Percentiles rank a stretch among this genome's conserved stretches.
These are phyloP conservation scores for Mythimna loreyi DNA, from an alignment of 2,888 invertebrate genomes.

Conservation along the genomic window DNA sequence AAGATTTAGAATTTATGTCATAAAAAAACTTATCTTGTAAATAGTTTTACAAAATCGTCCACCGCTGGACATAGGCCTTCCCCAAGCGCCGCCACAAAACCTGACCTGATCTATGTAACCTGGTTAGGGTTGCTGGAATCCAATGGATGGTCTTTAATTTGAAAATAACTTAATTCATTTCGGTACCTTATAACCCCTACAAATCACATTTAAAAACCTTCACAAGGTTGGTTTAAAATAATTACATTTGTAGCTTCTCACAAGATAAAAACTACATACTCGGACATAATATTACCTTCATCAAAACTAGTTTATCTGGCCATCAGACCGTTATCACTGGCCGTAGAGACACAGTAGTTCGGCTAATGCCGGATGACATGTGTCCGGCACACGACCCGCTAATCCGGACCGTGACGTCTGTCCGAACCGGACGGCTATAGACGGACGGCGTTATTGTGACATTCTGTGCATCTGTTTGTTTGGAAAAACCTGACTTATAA, in stretches of 20 bases:
- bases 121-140: too few species aligned
- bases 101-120: too few species aligned
- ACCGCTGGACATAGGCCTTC: too few species aligned
- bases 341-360: constrained; percentile 40
- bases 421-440: constrained; percentile 20
- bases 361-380: constrained; percentile 56
- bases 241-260: constrained; percentile 7
- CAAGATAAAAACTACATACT: constrained; percentile 33
- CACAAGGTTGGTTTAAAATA: neutral
- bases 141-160: too few species aligned
- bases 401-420: constrained; percentile 36
- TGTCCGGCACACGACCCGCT: constrained; percentile 52
- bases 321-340: constrained; percentile 59
- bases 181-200: too few species aligned
- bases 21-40: too few species aligned
- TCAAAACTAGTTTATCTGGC: constrained; percentile 55
- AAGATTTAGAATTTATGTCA: too few species aligned
- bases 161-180: too few species aligned
- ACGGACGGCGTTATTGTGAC: constrained; percentile 45
- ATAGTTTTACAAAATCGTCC: too few species aligned
- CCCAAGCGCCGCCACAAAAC: too few species aligned
- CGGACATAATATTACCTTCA: constrained; percentile 49
- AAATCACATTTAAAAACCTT: neutral
- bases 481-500: neutral
- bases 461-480: constrained; percentile 6